Conservation (phyloP, 1,140 invertebrate genomes). For the Macrobrachium nipponense region DNA sequence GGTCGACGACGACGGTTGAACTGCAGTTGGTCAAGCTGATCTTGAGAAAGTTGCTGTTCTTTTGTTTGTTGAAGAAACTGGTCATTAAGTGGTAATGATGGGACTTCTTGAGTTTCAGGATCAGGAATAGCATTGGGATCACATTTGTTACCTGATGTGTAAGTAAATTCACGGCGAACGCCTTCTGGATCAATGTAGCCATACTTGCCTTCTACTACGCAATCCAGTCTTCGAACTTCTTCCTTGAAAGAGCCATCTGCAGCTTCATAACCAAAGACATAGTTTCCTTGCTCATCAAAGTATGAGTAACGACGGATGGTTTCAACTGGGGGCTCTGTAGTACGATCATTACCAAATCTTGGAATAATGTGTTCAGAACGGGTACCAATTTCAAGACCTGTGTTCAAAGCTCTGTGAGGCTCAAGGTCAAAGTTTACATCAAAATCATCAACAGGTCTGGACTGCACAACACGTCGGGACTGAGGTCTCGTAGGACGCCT, state of each 20-base stretch:
- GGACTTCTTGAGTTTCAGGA: constrained; percentile 67
- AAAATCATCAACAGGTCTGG: neutral
- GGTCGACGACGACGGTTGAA: constrained; percentile 57
- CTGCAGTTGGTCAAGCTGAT: constrained; percentile 58
- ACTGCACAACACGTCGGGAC: neutral
- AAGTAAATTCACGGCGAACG: constrained; percentile 87
- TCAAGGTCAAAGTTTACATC: constrained; percentile 12
- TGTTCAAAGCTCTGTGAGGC: constrained; percentile 47
- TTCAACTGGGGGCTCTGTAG: constrained; percentile 57
- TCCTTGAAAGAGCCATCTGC: constrained; percentile 92
- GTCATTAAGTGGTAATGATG: constrained; percentile 48
- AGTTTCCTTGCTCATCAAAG: constrained; percentile 76
- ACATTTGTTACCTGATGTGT: constrained; percentile 91
- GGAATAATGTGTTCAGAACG: constrained; percentile 45
- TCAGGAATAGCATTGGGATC: constrained; percentile 77
- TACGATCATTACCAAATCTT: constrained; percentile 10
- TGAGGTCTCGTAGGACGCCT: neutral
- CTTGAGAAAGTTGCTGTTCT: constrained; percentile 52
- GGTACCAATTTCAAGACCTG: constrained; percentile 52
- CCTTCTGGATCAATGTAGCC: constrained; percentile 90
- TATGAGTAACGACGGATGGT: constrained; percentile 65
- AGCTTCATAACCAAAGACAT: constrained; percentile 90
- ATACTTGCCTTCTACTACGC: constrained; percentile 88
- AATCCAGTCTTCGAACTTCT: constrained; percentile 86
- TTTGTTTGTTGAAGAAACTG: constrained; percentile 62